A percentile compares a stretch with the other conserved stretches of the same genome.
Conservation (phyloP, 1,140 invertebrate genomes). For the Calephelis nemesis region DNA sequence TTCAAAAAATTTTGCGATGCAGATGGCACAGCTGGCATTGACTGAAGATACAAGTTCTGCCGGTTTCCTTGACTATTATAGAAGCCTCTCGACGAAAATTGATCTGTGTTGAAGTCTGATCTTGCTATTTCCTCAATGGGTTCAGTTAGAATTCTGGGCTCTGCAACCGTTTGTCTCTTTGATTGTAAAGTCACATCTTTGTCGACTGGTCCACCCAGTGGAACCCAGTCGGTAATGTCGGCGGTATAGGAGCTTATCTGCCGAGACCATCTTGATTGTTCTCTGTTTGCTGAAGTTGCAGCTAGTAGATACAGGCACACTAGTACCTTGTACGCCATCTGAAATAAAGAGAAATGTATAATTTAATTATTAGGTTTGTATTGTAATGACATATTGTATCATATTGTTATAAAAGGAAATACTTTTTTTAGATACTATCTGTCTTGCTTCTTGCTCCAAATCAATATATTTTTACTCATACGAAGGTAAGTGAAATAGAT, state of each 20-base stretch:
- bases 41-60: constrained; percentile 64
- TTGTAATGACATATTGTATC: too few relatives aligned
- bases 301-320: constrained; percentile 65
- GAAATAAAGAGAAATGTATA: constrained; percentile 22
- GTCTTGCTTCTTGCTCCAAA: too few relatives aligned
- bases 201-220: constrained; percentile 51
- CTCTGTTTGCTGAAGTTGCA: constrained; percentile 66
- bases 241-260: constrained; percentile 71
- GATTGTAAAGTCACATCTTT: constrained; percentile 44
- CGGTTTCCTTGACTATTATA: constrained; percentile 55
- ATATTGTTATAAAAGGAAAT: too few relatives aligned
- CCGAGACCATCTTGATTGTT: constrained; percentile 78
- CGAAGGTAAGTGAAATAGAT: too few relatives aligned
- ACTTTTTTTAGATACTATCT: too few relatives aligned
- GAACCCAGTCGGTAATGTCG: constrained; percentile 71
- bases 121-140: constrained; percentile 71
- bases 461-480: too few relatives aligned
- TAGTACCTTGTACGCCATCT: constrained; percentile 62
- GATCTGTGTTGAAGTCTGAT: constrained; percentile 60
- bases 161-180: constrained; percentile 70
- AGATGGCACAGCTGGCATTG: constrained; percentile 65
- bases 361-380: too few relatives aligned
- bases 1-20: constrained; percentile 63
- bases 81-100: constrained; percentile 52
- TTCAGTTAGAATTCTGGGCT: constrained; percentile 76